Conservation (phyloP, 2,113 vertebrate genomes). For the Noctilio leporinus region DNA sequence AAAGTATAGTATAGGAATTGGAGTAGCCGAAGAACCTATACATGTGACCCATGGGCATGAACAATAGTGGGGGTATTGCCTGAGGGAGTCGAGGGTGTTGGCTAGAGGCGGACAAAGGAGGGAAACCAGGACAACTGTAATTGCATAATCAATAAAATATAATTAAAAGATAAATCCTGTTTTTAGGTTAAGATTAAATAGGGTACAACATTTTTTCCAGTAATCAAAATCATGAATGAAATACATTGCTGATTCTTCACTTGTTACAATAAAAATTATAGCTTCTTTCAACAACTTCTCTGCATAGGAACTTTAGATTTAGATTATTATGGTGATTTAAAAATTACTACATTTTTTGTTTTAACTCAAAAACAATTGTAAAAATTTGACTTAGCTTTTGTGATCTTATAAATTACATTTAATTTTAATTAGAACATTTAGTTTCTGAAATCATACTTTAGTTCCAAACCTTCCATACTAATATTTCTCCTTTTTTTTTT, state of each 20-base stretch:
- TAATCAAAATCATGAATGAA: neutral
- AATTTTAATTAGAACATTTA: constrained; percentile 6
- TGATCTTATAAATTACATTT: neutral
- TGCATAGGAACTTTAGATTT: neutral
- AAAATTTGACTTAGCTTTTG: neutral
- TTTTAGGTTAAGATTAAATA: neutral
- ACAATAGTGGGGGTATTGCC: no score
- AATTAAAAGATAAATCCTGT: neutral
- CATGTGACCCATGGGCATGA: no score
- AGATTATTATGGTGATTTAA: neutral
- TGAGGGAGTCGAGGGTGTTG: no score
- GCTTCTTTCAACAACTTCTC: neutral
- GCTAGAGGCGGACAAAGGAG: no score
- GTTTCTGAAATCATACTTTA: neutral
- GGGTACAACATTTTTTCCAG: neutral
- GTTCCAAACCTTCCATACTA: neutral
- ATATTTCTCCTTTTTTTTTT: neutral
- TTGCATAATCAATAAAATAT: no score
- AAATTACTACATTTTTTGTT: neutral
- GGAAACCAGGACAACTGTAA: no score
- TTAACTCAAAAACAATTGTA: neutral
- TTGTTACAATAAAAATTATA: neutral
- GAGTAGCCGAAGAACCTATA: no score
- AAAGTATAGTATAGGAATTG: no score
- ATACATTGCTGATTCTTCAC: neutral